These are phyloP conservation scores for Tetropium fuscum DNA, from an alignment of 2,888 invertebrate species.

Conservation along the genomic window DNA sequence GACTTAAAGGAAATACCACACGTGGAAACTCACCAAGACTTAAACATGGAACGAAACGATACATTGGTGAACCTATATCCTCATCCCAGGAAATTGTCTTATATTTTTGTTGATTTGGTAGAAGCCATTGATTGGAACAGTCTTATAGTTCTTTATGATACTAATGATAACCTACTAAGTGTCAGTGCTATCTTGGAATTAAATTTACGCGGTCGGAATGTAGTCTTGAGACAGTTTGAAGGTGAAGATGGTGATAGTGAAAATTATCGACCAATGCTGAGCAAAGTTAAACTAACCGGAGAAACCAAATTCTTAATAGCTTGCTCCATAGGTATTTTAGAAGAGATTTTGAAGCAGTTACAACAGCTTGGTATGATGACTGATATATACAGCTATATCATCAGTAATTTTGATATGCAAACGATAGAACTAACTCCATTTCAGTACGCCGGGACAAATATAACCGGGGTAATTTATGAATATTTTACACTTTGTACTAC, in stretches of 20 bases:
- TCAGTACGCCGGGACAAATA: conserved; percentile 71
- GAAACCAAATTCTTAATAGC: conserved; percentile 69
- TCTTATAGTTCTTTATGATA: conserved; percentile 86
- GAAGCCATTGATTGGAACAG: conserved; percentile 81
- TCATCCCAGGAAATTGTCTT: conserved; percentile 74
- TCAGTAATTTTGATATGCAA: conserved; percentile 71
- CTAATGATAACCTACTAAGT: conserved; percentile 70
- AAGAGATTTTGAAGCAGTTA: conserved; percentile 68
- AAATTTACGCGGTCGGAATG: conserved; percentile 56
- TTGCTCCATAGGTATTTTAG: conserved; percentile 66
- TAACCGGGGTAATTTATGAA: conserved; percentile 69
- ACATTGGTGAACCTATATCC: conserved; percentile 88
- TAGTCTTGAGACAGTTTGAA: conserved; percentile 75
- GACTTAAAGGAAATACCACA: conserved; percentile 70
- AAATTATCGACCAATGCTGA: conserved; percentile 59
- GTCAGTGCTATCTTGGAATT: conserved; percentile 66
- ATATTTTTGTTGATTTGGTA: conserved; percentile 78
- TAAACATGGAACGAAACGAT: conserved; percentile 54
- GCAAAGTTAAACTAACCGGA: conserved; percentile 64
- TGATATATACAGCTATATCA: conserved; percentile 68
- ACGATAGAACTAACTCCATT: conserved; percentile 71
- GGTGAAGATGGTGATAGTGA: conserved; percentile 14
- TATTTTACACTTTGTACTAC: neutral
- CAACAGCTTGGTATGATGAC: conserved; percentile 74
- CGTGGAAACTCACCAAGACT: conserved; percentile 74